Conservation (phyloP, 2,113 vertebrate genomes). For the Acrocephalus kingi region DNA sequence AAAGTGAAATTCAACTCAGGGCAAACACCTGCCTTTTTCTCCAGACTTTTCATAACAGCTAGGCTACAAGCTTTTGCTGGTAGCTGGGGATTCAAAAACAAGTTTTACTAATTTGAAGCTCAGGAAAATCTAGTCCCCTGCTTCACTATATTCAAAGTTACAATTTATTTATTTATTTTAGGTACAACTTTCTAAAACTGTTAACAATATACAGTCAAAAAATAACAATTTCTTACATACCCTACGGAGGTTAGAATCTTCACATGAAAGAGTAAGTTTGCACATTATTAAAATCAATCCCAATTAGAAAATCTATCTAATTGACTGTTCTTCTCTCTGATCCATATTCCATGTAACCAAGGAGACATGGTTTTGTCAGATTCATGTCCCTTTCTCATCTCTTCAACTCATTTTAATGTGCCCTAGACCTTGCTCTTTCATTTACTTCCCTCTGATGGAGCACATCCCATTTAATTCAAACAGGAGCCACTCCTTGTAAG, state of each 20-base stretch:
- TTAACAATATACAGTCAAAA: neutral
- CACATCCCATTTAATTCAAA: neutral
- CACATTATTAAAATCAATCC: neutral
- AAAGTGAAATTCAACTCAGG: neutral
- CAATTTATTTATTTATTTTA: neutral
- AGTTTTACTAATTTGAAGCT: neutral
- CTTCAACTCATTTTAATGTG: neutral
- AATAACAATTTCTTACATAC: neutral
- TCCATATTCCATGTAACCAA: neutral
- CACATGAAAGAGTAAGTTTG: neutral
- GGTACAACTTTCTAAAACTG: neutral
- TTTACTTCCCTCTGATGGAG: neutral
- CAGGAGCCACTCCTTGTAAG: neutral
- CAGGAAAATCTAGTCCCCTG: neutral
- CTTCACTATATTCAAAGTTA: neutral
- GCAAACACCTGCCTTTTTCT: neutral
- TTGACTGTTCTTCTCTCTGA: neutral
- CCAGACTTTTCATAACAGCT: neutral
- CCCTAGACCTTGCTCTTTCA: neutral
- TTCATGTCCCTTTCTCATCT: neutral
- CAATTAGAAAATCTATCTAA: neutral
- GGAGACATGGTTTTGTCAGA: neutral
- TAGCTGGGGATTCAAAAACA: neutral
- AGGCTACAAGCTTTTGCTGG: neutral
- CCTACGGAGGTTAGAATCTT: neutral